Evolutionary conservation across 1,140 invertebrate genomes (phyloP), one percentile per base, ranked within the genome.

Genomic region (Laodelphax striatellus): DNA sequence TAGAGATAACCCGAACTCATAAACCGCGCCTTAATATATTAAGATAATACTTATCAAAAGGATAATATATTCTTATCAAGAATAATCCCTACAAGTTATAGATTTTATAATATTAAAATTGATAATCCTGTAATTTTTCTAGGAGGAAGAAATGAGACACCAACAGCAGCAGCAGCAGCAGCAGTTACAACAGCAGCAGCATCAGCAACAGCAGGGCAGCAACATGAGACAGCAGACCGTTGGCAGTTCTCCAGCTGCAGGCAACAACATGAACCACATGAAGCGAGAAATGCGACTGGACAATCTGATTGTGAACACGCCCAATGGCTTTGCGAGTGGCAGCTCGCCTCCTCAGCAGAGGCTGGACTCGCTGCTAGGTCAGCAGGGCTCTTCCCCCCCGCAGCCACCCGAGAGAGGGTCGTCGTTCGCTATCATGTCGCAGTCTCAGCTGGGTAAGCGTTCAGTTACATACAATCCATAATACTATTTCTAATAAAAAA

Each of bases 401-500:
- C 79, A 83, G 54, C 87, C 86, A 17, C 87, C 86, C 0, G 84
- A 87, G 72, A 79, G 88, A 62, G 88, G 87, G 44, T 90, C 87
- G 4, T 90, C 87, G 57, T 90, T 87, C 71, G 81, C 86, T 0
- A 80, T 88, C 17, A 90, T 90, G 87, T 86, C 85, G 1, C 81
- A 74, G 65, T 52, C 69, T 21, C 58, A 63, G 38, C 21, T 50
- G 21, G 46, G 41, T 34, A 62, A 64, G 16, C 62, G 69, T 28
- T 28, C 21, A n/a, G n/a, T n/a, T 6, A 28, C 2, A 28, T 6
- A 28, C 24, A 28, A 28, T 28, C 68, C n/a, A n/a, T n/a, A n/a
- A n/a, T n/a, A n/a, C n/a, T n/a, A n/a, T n/a, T n/a, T n/a, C n/a
- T n/a, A n/a, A n/a, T n/a, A n/a, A n/a, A n/a, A n/a, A n/a, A n/a